Percentiles rank a stretch among this genome's conserved stretches.
These are phyloP conservation scores for Mesembrinibis cayennensis DNA, from an alignment of 2,113 vertebrate genomes.

Conservation along the genomic window DNA sequence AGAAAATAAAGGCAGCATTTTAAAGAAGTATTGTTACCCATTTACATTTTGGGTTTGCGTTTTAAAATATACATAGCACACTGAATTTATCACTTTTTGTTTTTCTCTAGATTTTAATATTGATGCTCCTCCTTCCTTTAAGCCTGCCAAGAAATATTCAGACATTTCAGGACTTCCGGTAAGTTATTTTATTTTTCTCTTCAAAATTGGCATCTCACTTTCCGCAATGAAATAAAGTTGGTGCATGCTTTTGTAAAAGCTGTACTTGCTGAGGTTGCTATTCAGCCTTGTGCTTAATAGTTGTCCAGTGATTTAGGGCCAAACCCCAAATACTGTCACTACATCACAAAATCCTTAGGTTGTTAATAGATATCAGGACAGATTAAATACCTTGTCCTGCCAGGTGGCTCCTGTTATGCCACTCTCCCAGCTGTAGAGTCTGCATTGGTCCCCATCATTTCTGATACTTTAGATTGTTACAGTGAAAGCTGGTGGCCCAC, in stretches of 20 bases:
- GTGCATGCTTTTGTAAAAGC: background rate
- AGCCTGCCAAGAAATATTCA: constrained; percentile 96
- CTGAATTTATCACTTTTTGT: background rate
- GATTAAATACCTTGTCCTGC: background rate
- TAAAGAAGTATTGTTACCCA: background rate
- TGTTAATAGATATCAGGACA: background rate
- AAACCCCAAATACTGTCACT: background rate
- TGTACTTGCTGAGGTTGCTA: background rate
- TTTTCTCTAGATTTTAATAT: constrained; percentile 88
- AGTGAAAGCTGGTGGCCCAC: background rate
- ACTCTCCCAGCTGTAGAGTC: background rate
- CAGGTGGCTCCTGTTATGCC: background rate
- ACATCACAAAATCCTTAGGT: background rate
- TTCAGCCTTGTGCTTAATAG: background rate
- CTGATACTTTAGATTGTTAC: background rate
- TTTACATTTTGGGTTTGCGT: background rate
- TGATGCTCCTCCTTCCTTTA: constrained; percentile 93
- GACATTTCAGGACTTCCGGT: constrained; percentile 96
- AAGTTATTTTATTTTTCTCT: constrained; percentile 67
- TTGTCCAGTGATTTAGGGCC: background rate
- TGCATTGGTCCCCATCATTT: background rate
- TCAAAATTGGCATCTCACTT: background rate
- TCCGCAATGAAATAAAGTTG: background rate
- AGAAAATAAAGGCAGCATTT: background rate
- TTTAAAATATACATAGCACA: background rate